Base-by-base conservation (phyloP, 2,888 invertebrate species). In the Sceliomorpha sp. region DNA sequence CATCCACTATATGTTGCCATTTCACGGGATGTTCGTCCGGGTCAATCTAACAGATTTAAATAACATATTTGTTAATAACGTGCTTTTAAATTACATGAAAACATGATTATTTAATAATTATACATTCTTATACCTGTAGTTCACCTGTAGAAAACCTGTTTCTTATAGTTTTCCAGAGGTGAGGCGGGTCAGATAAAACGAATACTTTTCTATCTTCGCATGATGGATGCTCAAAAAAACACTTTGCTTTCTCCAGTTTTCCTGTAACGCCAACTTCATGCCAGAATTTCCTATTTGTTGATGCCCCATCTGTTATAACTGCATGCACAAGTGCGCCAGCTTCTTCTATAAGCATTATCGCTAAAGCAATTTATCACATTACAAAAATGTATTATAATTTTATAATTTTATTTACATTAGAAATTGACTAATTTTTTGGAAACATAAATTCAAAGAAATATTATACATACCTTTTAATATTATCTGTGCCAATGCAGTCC, bases 241-340 rank as follows among this genome's bases (percentile, higher is more conserved):
- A 20, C 3, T 48, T 34, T 1, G 26, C 6, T 10, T 36, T 12
- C 3, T 13, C 4, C 12, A 3, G 20, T 15, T 34, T 24, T 2
- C 40, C 34, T 10, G n/a, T 24, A 2, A 55, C 31, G 1, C 44
- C 44, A 3, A 31, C 7, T 2, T 24, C 42, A 14, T 6, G 5
- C 66, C 63, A 68, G 62, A 74, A 63, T 36, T 67, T 68, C 17
- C 64, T 39, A 14, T 69, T 73, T 8, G 62, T 45, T 4, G 64
- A 17, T 20, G 70, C 74, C 9, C 68, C 70, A 36, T 77, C 73
- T 42, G 50, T 59, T 8, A 75, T 42, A 9, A 74, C 62, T 6
- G 68, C 74, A 39, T 77, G 66, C 1, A 75, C 45, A 10, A 56
- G 44, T 12, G 51, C 63, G 9, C 59, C 67, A 31, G 62, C 53